Conservation (phyloP, 2,888 invertebrate species). For the Epicampocera succincta region DNA sequence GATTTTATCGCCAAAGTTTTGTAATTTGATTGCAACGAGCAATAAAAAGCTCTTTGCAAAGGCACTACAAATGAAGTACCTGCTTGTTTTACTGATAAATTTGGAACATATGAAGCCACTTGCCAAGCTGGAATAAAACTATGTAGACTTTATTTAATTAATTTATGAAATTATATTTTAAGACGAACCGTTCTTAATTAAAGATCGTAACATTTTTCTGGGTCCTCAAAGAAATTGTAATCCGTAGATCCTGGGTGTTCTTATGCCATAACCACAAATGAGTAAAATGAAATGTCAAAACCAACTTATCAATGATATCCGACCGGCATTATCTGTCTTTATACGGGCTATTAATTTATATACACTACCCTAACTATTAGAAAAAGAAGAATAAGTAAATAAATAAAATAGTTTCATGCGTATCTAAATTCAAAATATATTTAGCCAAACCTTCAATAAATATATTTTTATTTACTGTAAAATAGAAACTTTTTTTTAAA, state of each 20-base stretch:
- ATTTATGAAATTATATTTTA: neutral
- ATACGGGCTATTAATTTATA: neutral
- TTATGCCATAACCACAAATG: constrained; percentile 71
- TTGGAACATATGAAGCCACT: constrained; percentile 60
- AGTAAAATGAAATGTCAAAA: constrained; percentile 64
- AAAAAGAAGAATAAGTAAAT: constrained; percentile 19
- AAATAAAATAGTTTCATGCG: neutral
- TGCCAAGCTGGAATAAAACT: constrained; percentile 71
- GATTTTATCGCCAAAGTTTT: neutral
- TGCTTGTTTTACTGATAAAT: neutral
- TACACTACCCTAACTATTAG: too few species aligned
- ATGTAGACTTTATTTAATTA: constrained; percentile 1
- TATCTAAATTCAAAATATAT: too few species aligned
- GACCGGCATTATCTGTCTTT: neutral
- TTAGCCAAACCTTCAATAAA: too few species aligned
- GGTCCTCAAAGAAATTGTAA: constrained; percentile 1
- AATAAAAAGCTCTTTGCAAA: constrained; percentile 64
- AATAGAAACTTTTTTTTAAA: too few species aligned
- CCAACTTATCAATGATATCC: constrained; percentile 48
- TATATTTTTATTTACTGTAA: too few species aligned
- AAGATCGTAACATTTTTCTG: constrained; percentile 75
- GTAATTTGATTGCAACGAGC: constrained; percentile 64
- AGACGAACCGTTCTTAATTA: constrained; percentile 75
- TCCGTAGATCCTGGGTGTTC: neutral
- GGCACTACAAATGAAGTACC: neutral